Evolutionary conservation across 2,888 invertebrate genomes (phyloP).

Genomic region (Aradus depressus): DNA sequence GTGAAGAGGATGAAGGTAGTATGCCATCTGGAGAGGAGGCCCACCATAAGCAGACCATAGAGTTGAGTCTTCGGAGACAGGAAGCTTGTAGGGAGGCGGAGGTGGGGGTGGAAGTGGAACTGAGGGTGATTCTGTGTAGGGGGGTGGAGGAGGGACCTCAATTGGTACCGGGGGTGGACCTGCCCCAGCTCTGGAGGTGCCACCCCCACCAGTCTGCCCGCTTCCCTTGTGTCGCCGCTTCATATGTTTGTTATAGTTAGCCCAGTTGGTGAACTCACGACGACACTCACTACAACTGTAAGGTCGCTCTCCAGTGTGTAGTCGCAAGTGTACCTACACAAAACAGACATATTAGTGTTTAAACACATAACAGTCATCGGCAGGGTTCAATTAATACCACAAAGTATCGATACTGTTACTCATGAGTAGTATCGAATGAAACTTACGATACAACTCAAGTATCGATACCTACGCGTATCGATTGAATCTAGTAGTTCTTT

Average conservation of each 20-base stretch:
- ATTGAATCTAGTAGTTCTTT: no score
- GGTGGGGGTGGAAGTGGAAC: conserved; percentile 5
- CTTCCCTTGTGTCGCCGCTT: conserved; percentile 50
- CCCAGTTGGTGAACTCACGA: conserved; percentile 67
- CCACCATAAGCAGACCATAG: conserved; percentile 10
- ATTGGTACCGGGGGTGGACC: neutral
- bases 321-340: conserved; percentile 49
- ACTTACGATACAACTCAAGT: no score
- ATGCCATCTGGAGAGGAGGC: conserved; percentile 14
- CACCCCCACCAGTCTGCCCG: neutral
- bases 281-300: conserved; percentile 61
- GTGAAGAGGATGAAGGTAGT: conserved; percentile 14
- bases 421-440: no score
- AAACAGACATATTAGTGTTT: neutral
- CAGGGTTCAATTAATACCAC: no score
- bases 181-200: neutral
- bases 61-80: conserved; percentile 1
- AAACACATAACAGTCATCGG: no score
- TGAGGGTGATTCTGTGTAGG: conserved; percentile 1
- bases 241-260: conserved; percentile 73
- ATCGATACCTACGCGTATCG: no score
- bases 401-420: no score
- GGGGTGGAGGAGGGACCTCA: conserved; percentile 4
- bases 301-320: conserved; percentile 54
- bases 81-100: conserved; percentile 14